These are phyloP conservation scores for Protosalanx chinensis DNA, from an alignment of 2,797 vertebrate species.

Conservation along the genomic window DNA sequence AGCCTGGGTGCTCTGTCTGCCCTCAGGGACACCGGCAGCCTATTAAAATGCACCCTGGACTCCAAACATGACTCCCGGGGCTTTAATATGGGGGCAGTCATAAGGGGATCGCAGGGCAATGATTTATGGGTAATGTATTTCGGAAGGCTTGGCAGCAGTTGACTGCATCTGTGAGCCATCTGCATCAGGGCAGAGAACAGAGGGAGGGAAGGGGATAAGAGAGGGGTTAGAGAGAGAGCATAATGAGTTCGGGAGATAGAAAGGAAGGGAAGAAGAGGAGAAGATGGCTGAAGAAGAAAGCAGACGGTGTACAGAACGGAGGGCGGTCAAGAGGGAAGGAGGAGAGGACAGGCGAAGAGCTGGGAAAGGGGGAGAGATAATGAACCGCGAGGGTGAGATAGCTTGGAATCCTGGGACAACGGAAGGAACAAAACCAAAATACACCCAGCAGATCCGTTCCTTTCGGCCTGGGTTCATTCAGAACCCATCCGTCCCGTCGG, in stretches of 20 bases:
- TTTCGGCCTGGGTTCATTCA: no score
- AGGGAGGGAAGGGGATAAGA: constrained; percentile 2
- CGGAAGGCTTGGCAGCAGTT: constrained; percentile 56
- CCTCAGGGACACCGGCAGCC: constrained; percentile 24
- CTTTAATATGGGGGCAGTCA: constrained; percentile 43
- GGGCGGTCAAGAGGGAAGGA: no score
- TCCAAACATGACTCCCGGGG: constrained; percentile 23
- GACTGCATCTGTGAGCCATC: constrained; percentile 61
- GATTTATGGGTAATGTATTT: constrained; percentile 66
- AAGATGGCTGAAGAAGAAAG: neutral
- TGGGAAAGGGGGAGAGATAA: neutral
- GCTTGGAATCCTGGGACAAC: no score
- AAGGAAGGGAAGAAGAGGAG: constrained; percentile 15
- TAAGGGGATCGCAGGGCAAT: constrained; percentile 47
- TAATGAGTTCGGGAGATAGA: neutral
- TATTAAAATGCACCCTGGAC: constrained; percentile 36
- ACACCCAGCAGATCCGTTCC: constrained; percentile 26
- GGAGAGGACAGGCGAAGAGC: neutral
- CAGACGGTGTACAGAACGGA: constrained; percentile 6
- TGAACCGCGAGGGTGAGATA: no score
- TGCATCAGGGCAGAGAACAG: constrained; percentile 37
- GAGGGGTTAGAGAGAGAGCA: neutral
- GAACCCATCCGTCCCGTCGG: no score
- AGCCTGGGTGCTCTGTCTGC: constrained; percentile 15
- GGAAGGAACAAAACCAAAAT: neutral